These are phyloP conservation scores for Halocaridina rubra DNA, from an alignment of 2,888 invertebrate species.

Conservation along the genomic window DNA sequence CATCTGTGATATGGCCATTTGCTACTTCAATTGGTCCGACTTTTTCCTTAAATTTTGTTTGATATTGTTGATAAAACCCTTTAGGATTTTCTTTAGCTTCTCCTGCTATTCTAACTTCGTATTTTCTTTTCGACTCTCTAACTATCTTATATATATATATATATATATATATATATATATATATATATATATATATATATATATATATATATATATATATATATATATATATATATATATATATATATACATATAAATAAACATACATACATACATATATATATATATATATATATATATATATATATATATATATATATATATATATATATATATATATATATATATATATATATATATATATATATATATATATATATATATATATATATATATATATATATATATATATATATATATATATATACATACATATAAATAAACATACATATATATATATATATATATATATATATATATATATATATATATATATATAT, in stretches of 20 bases:
- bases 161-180: not conserved
- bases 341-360: constrained; percentile 41
- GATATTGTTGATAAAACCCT: no score
- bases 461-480: not conserved
- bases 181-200: constrained; percentile 1
- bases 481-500: constrained; percentile 1
- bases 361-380: constrained; percentile 15
- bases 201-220: constrained; percentile 4
- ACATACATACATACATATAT: not conserved
- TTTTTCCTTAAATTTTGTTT: no score
- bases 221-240: constrained; percentile 4
- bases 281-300: constrained; percentile 4
- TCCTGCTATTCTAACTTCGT: no score
- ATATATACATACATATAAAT: not conserved
- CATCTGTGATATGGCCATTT: no score
- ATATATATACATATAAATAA: not conserved
- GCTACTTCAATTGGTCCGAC: no score
- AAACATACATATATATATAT: not conserved
- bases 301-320: constrained; percentile 27
- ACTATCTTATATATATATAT: not conserved
- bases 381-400: not conserved
- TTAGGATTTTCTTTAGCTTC: no score
- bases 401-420: not conserved
- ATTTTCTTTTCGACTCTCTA: not conserved
- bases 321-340: constrained; percentile 32